Evolutionary conservation across 30 jellyfish, hydroid and myxozoan genomes (phyloP), one percentile per base, ranked within the genome.

Genomic region (Nemopilema nomurai): DNA sequence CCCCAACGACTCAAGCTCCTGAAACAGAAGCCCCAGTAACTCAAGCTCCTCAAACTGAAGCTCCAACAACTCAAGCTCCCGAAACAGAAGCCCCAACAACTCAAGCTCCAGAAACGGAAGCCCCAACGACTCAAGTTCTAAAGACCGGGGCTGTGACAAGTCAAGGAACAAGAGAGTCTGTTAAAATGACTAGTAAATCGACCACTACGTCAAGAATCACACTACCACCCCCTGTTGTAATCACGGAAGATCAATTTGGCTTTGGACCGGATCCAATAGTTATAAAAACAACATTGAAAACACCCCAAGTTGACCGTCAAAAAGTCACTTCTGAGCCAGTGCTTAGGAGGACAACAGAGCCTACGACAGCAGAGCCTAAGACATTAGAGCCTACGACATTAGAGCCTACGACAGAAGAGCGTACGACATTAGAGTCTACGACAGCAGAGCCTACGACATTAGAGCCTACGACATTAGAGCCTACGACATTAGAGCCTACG

Each of bases 71-170:
- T 18, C 25, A 29, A 49, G 82, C 27, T 28, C 51, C 71, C 3
- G 16, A 24, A 1, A 49, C 71, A 0, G 31, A 49, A 1, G 27
- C 49, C 0, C 16, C 41, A 8, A 49, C 26, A 32, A 72, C 70
- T 72, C 19, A 23, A 72, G 57, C 41, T 6, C 32, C 82, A 32
- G 28, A 8, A 19, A 30, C 67, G 8, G 27, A 22, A 28, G 63
- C 28, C 25, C 16, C 24, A 31, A 18, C 25, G 29, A 28, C 25
- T 28, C 22, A 16, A 18, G 72, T 21, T 21, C 73, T 71, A 16
- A 31, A 79, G 29, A 57, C 49, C 49, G 28, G 20, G 72, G 72
- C 72, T 17, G 41, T 28, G 29, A 84, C 81, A 1, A 73, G 49
- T 31, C 18, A 19, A n/a, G n/a, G n/a, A n/a, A n/a, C n/a, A 13